Percentiles rank a stretch among this genome's conserved stretches.
phyloP scores from a whole-genome alignment of 2,797 vertebrate species.

The Chloroceryle amazona region DNA sequence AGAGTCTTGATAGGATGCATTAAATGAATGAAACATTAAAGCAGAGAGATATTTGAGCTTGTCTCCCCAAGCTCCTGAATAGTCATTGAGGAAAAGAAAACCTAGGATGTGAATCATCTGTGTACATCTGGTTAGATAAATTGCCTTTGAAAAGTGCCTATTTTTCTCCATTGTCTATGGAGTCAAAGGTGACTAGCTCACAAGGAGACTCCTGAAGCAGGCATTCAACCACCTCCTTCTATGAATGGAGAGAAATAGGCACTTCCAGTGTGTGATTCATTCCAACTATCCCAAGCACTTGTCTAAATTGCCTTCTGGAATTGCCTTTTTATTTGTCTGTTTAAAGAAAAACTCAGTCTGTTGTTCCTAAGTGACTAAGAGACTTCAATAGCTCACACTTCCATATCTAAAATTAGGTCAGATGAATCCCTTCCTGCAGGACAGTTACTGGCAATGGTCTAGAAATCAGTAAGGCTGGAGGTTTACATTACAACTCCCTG shows the following conservation, averaged over 20 bases:
- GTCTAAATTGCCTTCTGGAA: neutral
- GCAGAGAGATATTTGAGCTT: neutral
- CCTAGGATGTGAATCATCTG: neutral
- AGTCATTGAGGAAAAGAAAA: neutral
- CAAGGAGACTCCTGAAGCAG: neutral
- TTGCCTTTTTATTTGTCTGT: slow-evolving; percentile 2
- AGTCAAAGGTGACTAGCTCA: neutral
- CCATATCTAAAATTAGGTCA: neutral
- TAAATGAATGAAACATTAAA: neutral
- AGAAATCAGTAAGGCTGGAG: neutral
- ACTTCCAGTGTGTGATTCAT: neutral
- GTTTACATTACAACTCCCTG: neutral
- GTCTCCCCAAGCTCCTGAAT: neutral
- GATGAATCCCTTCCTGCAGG: neutral
- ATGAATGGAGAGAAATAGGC: neutral
- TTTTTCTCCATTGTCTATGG: neutral
- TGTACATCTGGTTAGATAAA: neutral
- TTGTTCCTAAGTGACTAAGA: neutral
- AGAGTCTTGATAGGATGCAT: neutral
- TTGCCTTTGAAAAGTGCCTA: neutral
- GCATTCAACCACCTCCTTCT: neutral
- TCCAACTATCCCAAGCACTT: neutral
- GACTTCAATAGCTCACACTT: neutral
- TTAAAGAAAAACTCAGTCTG: neutral
- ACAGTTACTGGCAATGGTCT: neutral